These are phyloP conservation scores for Scomber japonicus DNA, from an alignment of 2,113 vertebrate genomes.

Conservation along the genomic window DNA sequence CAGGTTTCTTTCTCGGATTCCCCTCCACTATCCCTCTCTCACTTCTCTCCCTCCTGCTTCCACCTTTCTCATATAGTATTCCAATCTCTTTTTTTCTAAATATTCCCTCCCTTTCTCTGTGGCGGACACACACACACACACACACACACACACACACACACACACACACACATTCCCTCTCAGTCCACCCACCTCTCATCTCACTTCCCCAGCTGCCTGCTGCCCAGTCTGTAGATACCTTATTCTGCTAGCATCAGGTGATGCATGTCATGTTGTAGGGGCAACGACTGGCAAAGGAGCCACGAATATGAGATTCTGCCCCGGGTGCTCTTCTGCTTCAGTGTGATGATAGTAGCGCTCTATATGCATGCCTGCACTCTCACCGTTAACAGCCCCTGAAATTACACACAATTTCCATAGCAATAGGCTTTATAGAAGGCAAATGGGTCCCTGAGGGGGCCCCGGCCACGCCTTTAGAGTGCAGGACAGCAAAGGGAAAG, in stretches of 20 bases:
- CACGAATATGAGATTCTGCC: conserved; percentile 59
- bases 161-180: conserved; percentile 21
- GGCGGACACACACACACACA: background rate
- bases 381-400: conserved; percentile 71
- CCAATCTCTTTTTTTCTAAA: conserved; percentile 36
- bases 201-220: conserved; percentile 19
- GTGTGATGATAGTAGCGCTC: conserved; percentile 60
- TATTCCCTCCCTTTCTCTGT: conserved; percentile 18
- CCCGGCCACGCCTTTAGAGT: conserved; percentile 51
- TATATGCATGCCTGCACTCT: conserved; percentile 58
- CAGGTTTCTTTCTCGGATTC: conserved; percentile 50
- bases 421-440: conserved; percentile 64
- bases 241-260: conserved; percentile 58
- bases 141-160: no score
- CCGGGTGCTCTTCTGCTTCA: conserved; percentile 51
- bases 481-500: conserved; percentile 29
- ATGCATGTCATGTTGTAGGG: conserved; percentile 57
- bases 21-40: conserved; percentile 21
- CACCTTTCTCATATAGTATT: conserved; percentile 46
- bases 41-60: conserved; percentile 23
- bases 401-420: conserved; percentile 76
- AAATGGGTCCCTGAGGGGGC: conserved; percentile 58
- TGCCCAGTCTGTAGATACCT: conserved; percentile 27
- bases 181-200: conserved; percentile 43
- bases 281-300: conserved; percentile 47